A percentile compares a stretch with the other conserved stretches of the same genome.
Evolutionary conservation across 2,888 invertebrate species (phyloP).

Genomic region (Odiellus spinosus): DNA sequence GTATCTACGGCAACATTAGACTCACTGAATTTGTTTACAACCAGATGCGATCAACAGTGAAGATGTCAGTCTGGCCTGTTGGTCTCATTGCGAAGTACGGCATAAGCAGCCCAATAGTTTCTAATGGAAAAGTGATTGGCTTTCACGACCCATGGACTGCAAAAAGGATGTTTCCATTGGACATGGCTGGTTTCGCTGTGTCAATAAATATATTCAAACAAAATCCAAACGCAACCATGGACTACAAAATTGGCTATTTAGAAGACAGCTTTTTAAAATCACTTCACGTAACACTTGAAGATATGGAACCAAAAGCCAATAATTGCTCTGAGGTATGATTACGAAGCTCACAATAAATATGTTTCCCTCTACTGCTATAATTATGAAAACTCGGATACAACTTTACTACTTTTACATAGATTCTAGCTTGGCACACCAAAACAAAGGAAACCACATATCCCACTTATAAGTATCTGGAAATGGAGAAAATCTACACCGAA

Average conservation of each 20-base stretch:
- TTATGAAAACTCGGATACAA: no score
- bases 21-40: no score
- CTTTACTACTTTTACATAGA: no score
- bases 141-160: constrained; percentile 60
- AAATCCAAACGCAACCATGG: constrained; percentile 47
- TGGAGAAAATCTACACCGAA: no score
- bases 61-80: constrained; percentile 66
- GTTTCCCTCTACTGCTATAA: no score
- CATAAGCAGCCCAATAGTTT: constrained; percentile 46
- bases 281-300: constrained; percentile 44
- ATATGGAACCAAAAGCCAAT: constrained; percentile 59
- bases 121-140: constrained; percentile 37
- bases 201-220: constrained; percentile 38
- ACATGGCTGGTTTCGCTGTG: constrained; percentile 70
- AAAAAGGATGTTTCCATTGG: constrained; percentile 51
- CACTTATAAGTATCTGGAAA: no score
- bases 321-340: constrained; percentile 49
- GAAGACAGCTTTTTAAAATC: constrained; percentile 59
- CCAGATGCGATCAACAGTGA: constrained; percentile 48
- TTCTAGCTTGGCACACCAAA: no score
- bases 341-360: no score
- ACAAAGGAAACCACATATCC: no score
- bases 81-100: constrained; percentile 55
- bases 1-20: no score
- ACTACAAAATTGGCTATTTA: constrained; percentile 51